Evolutionary conservation across 2,113 vertebrate species (phyloP).

Genomic region (Eubucco bourcierii): DNA sequence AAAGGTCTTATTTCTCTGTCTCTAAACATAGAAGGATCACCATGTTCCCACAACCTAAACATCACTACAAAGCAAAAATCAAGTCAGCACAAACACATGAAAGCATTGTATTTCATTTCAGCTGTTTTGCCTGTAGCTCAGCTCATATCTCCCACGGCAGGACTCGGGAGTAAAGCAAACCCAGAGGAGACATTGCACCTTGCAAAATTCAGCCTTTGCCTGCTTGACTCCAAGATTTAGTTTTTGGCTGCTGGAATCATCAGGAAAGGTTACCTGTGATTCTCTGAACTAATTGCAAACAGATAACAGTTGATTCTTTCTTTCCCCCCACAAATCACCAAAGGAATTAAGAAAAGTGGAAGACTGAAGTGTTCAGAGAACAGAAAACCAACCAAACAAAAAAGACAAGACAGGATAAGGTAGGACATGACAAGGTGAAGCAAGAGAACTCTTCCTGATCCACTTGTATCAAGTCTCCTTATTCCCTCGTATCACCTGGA

Average conservation of each 20-base stretch:
- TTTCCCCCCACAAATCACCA: background rate
- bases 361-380: background rate
- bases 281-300: background rate
- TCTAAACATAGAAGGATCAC: background rate
- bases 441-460: background rate
- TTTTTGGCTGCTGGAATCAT: background rate
- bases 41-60: background rate
- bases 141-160: background rate
- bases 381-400: no score
- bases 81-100: background rate
- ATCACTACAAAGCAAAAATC: conserved; percentile 2
- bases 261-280: background rate
- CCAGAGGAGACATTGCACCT: background rate
- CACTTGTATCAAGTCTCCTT: background rate
- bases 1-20: background rate
- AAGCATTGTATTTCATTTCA: background rate
- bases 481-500: background rate
- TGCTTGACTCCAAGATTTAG: background rate
- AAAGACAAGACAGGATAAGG: no score
- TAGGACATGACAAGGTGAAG: background rate
- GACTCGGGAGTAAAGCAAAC: background rate
- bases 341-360: background rate
- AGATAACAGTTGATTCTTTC: background rate
- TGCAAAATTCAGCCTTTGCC: background rate
- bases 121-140: background rate